Conservation (phyloP, 1,140 invertebrate genomes). For the Trichonephila clavipes region DNA sequence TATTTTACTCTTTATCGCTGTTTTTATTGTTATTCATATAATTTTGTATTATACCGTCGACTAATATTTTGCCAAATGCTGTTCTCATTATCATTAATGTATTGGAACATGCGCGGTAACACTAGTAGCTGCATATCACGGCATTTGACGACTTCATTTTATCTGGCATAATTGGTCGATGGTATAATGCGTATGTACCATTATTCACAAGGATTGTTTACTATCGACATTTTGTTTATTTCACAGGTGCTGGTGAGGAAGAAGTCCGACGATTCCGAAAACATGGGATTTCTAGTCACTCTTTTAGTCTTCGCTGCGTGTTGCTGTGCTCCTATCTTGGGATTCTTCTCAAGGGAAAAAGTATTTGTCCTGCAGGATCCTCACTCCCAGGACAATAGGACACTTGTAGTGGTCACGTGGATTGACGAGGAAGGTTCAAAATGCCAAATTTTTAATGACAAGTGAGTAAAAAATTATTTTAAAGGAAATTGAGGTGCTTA, state of each 20-base stretch:
- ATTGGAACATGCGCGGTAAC: too few relatives aligned
- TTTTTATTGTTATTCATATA: too few relatives aligned
- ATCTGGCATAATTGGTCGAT: too few relatives aligned
- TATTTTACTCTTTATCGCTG: too few relatives aligned
- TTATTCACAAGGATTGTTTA: neutral
- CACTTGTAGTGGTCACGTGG: slow-evolving; percentile 8
- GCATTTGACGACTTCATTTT: too few relatives aligned
- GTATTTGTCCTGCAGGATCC: slow-evolving; percentile 32
- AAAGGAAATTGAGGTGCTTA: too few relatives aligned
- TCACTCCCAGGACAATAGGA: neutral
- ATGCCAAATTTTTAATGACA: slow-evolving; percentile 34
- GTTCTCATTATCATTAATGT: too few relatives aligned
- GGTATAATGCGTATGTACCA: too few relatives aligned
- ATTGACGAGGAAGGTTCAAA: neutral
- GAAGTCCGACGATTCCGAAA: neutral
- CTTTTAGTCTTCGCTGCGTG: slow-evolving; percentile 84
- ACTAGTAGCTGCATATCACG: too few relatives aligned
- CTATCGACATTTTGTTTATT: neutral
- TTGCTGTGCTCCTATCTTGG: slow-evolving; percentile 82
- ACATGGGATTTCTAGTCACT: slow-evolving; percentile 81
- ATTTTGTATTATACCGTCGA: too few relatives aligned
- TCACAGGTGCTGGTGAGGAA: neutral
- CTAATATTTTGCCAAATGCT: too few relatives aligned
- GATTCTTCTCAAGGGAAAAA: slow-evolving; percentile 81
- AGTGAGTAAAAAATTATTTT: neutral